A percentile compares a stretch with the other conserved stretches of the same genome.
Conservation (phyloP, 2,113 vertebrate genomes). For the Lampris megalopsis region DNA sequence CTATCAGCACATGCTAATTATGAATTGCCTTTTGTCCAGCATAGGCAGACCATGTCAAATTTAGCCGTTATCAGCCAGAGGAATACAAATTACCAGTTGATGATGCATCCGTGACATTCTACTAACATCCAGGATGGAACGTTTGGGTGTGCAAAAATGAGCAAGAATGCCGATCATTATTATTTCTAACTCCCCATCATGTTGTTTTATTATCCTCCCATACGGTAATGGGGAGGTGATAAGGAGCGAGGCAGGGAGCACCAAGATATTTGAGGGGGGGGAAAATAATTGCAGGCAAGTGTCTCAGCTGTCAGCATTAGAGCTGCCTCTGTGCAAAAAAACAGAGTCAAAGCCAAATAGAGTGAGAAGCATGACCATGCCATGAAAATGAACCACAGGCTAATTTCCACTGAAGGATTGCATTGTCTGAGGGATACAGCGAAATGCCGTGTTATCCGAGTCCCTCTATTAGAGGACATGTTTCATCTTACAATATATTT, state of each 20-base stretch:
- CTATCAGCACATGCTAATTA: conserved; percentile 22
- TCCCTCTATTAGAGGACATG: neutral
- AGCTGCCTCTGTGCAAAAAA: conserved; percentile 26
- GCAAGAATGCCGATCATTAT: conserved; percentile 23
- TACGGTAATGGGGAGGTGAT: neutral
- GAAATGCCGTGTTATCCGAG: neutral
- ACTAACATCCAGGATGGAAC: conserved; percentile 12
- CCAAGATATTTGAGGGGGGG: conserved; percentile 39
- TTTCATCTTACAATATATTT: neutral
- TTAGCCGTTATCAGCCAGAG: conserved; percentile 18
- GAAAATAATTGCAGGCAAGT: conserved; percentile 54
- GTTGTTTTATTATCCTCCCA: conserved; percentile 22
- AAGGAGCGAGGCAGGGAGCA: conserved; percentile 17
- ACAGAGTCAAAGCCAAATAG: conserved; percentile 38
- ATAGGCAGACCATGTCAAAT: conserved; percentile 33
- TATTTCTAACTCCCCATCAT: conserved; percentile 44
- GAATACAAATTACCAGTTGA: conserved; percentile 45
- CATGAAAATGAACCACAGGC: conserved; percentile 30
- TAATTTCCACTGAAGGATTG: conserved; percentile 15
- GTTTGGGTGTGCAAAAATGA: conserved; percentile 34
- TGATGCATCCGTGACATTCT: conserved; percentile 33
- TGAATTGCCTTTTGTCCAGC: neutral
- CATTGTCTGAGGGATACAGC: conserved; percentile 26
- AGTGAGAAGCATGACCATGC: conserved; percentile 44
- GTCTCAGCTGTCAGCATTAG: conserved; percentile 55